phyloP scores from a whole-genome alignment of 2,113 vertebrate genomes.

The Boulengeromyrus knoepffleri region DNA sequence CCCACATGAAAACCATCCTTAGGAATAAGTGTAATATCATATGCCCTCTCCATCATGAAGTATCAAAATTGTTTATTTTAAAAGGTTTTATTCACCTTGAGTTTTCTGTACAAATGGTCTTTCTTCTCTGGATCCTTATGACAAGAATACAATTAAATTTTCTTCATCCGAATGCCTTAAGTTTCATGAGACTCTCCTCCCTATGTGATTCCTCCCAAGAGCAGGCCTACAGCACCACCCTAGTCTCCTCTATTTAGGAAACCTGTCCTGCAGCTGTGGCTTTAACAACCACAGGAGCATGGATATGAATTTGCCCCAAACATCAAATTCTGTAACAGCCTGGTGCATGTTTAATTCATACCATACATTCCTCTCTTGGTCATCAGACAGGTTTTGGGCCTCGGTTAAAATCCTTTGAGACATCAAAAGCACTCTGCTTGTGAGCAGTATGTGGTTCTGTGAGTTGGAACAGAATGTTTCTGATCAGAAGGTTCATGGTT shows the following conservation, averaged over 20 bases:
- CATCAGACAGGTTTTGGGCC: conserved; percentile 56
- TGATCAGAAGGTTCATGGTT: neutral
- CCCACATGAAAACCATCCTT: neutral
- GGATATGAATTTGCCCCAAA: conserved; percentile 55
- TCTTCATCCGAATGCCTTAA: conserved; percentile 6
- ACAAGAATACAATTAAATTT: conserved; percentile 22
- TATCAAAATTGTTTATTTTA: neutral
- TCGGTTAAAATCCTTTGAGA: conserved; percentile 49
- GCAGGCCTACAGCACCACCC: neutral
- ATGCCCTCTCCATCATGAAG: neutral
- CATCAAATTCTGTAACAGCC: conserved; percentile 51
- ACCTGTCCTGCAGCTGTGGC: neutral
- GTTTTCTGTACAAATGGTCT: neutral
- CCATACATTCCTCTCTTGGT: conserved; percentile 55
- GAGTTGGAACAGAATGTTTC: neutral
- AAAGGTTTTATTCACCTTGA: neutral
- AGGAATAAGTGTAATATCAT: neutral
- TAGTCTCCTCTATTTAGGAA: conserved; percentile 39
- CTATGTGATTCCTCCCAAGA: neutral
- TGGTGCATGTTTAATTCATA: conserved; percentile 57
- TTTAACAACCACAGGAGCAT: conserved; percentile 38
- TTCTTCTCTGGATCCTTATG: neutral
- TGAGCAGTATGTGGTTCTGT: conserved; percentile 13
- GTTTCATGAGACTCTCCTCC: neutral
- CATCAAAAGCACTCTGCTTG: conserved; percentile 63